Conservation (phyloP, 1,140 invertebrate species). For the Zaprionus capensis region DNA sequence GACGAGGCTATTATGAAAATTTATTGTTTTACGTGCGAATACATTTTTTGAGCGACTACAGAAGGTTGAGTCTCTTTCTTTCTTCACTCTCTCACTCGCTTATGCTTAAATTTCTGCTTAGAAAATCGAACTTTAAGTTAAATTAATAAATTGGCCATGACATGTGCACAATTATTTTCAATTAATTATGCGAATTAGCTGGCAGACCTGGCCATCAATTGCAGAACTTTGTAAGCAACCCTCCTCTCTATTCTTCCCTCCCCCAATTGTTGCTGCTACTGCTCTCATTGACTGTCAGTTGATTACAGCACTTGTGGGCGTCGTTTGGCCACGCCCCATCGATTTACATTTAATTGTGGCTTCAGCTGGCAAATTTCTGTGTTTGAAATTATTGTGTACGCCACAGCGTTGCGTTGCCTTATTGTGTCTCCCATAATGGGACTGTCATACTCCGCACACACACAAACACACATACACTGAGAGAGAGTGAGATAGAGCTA, state of each 20-base stretch:
- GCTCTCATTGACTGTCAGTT: conserved; percentile 10
- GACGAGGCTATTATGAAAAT: conserved; percentile 61
- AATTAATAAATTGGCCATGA: conserved; percentile 37
- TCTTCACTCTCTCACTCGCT: neutral
- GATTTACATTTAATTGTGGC: conserved; percentile 55
- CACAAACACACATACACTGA: conserved; percentile 2
- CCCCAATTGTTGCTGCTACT: neutral
- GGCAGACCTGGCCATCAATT: conserved; percentile 11
- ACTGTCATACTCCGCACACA: conserved; percentile 36
- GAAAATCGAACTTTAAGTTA: conserved; percentile 8
- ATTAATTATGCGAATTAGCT: conserved; percentile 46
- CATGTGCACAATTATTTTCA: conserved; percentile 45
- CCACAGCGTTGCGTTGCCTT: conserved; percentile 16
- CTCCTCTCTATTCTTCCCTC: neutral
- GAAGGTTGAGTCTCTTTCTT: neutral
- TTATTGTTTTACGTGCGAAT: conserved; percentile 69
- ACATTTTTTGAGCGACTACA: conserved; percentile 43
- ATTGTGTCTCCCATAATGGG: conserved; percentile 42
- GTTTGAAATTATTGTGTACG: conserved; percentile 51
- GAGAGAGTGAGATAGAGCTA: conserved; percentile 7
- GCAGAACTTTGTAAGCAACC: conserved; percentile 13
- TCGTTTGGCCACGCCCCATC: conserved; percentile 16
- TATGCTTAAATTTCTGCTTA: neutral
- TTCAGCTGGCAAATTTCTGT: conserved; percentile 44
- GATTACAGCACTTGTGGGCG: conserved; percentile 32